Evolutionary conservation across 2,888 invertebrate species (phyloP).

Genomic region (Hedya salicella): DNA sequence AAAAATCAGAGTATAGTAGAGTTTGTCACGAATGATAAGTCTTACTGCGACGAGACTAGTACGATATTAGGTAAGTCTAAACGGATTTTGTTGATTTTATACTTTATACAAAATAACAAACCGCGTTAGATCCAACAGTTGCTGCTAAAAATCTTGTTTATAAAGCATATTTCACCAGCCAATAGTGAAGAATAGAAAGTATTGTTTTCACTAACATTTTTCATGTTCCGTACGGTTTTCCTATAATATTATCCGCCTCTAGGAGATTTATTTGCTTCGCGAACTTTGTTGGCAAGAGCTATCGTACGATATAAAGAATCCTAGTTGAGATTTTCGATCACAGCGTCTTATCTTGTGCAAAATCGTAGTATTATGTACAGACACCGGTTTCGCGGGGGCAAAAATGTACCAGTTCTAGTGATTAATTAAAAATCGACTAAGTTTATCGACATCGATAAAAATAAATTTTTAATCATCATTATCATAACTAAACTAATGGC

Average conservation of each 20-base stretch:
- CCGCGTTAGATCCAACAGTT: slow-evolving; percentile 10
- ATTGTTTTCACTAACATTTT: slow-evolving; percentile 34
- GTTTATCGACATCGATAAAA: too few relatives aligned
- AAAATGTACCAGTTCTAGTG: too few relatives aligned
- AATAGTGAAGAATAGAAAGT: slow-evolving; percentile 33
- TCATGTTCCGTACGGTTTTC: slow-evolving; percentile 33
- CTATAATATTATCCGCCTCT: slow-evolving; percentile 33
- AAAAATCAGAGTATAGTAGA: too few relatives aligned
- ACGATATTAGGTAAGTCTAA: too few relatives aligned
- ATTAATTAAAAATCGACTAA: too few relatives aligned
- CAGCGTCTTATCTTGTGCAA: slow-evolving; percentile 28
- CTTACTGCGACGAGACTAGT: too few relatives aligned
- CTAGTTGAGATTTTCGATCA: slow-evolving; percentile 33
- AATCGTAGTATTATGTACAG: slow-evolving; percentile 25
- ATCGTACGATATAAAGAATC: slow-evolving; percentile 31
- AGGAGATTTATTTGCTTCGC: slow-evolving; percentile 32
- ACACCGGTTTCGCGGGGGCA: too few relatives aligned
- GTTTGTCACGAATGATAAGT: too few relatives aligned
- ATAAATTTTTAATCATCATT: too few relatives aligned
- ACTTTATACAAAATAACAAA: not conserved
- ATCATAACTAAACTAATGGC: too few relatives aligned
- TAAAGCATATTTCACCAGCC: slow-evolving; percentile 10
- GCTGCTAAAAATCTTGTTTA: slow-evolving; percentile 17
- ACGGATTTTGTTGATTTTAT: not conserved
- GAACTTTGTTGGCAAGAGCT: slow-evolving; percentile 42